Base-by-base conservation (phyloP, 2,888 invertebrate genomes). In the Creontiades dilutus region DNA sequence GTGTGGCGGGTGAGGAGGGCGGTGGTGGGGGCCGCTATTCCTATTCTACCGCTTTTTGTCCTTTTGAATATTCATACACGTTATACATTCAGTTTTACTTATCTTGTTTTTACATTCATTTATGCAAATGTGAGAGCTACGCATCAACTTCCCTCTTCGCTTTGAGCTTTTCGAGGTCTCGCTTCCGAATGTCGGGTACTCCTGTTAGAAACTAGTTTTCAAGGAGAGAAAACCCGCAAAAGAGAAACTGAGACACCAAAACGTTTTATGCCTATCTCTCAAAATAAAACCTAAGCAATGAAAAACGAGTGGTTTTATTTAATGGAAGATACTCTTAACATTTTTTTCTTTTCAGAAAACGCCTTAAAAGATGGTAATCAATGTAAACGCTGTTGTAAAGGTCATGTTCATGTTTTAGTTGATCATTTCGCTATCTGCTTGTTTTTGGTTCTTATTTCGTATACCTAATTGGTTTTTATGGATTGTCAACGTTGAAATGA, bases 51-150 rank as follows among this genome's bases (percentile, higher is more conserved):
- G 76, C 86, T 86, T 86, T 86, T 86, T 86, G 86, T 86, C 52
- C 61, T 47, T 68, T 76, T 90, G 90, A 90, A 90, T 90, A 90
- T 90, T 90, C 90, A 90, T 90, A 61, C 75, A 48, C 75, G 87
- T 90, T 88, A 90, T 90, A 85, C 90, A 90, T 90, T 90, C 90
- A 90, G 90, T 90, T 90, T 90, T 90, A 90, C 90, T 90, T 90
- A 90, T 90, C 90, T 90, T 90, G 90, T 90, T 90, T 90, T 90
- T 90, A 90, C 90, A 90, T 90, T 90, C 90, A 90, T 90, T 90
- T 90, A 90, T 90, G 90, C 90, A 86, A 90, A 90, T 88, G 68
- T 37, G 27, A 28, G 27, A 28, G 75, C 75, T 75, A 37, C 75
- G 68, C 57, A 75, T 28, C 78, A 78, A 16, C 47, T 46, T 46